These are phyloP conservation scores for Oreochromis niloticus DNA, from an alignment of 2,113 vertebrate species.

Conservation along the genomic window DNA sequence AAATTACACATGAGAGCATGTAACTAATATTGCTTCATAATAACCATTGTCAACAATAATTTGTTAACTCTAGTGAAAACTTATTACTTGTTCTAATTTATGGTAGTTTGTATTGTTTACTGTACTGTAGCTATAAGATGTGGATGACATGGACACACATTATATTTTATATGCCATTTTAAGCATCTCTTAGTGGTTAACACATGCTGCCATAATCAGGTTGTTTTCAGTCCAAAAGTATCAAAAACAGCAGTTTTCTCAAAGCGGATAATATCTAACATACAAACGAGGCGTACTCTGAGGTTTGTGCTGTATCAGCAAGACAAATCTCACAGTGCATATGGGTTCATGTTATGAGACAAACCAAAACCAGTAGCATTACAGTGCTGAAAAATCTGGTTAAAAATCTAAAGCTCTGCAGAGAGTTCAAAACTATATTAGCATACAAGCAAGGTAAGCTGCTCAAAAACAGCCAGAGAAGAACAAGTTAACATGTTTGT, in stretches of 20 bases:
- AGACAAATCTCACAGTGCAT: background rate
- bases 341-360: background rate
- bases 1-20: background rate
- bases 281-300: background rate
- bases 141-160: background rate
- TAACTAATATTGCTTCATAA: background rate
- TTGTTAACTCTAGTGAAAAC: background rate
- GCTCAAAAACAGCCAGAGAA: background rate
- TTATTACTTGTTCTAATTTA: background rate
- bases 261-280: background rate
- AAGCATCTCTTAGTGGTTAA: background rate
- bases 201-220: background rate
- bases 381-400: background rate
- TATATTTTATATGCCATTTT: background rate
- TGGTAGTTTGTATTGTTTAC: background rate
- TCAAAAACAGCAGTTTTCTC: background rate
- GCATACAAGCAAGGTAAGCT: background rate
- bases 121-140: background rate
- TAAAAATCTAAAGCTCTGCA: background rate
- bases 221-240: background rate
- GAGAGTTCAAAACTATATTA: background rate
- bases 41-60: background rate
- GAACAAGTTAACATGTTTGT: background rate
- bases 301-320: background rate
- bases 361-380: background rate